Percentiles rank a stretch among this genome's conserved stretches.
Evolutionary conservation across 2,888 invertebrate species (phyloP).

Genomic region (Drepanosiphum platanoidis): DNA sequence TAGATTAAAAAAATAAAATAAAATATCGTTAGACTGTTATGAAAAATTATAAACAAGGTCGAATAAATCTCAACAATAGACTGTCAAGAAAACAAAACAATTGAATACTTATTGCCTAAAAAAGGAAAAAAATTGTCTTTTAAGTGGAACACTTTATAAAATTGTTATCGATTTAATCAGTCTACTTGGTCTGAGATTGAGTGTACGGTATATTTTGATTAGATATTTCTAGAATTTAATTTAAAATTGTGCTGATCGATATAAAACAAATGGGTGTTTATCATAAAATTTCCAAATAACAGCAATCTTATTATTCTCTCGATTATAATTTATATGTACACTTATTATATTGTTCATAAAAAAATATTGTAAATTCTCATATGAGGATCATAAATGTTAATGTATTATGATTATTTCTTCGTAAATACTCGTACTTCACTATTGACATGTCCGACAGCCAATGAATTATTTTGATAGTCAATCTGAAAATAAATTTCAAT

Average conservation of each 20-base stretch:
- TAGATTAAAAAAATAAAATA: neutral
- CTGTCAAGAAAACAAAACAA: neutral
- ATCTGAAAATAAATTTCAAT: constrained; percentile 36
- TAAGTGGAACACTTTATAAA: neutral
- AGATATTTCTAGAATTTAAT: neutral
- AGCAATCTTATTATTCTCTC: neutral
- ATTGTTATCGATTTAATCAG: neutral
- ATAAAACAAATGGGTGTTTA: neutral
- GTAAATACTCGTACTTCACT: constrained; percentile 49
- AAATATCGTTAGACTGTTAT: neutral
- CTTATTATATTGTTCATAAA: neutral
- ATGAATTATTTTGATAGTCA: constrained; percentile 52
- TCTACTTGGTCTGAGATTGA: neutral
- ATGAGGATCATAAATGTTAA: constrained; percentile 18
- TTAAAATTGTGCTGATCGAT: neutral
- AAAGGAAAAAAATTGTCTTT: constrained; percentile 10
- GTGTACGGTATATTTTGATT: neutral
- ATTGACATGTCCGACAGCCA: constrained; percentile 49
- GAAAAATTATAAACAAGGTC: neutral
- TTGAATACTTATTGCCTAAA: too few relatives aligned
- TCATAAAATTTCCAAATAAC: neutral
- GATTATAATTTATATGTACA: neutral
- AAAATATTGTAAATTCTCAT: neutral
- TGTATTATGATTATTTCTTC: constrained; percentile 32
- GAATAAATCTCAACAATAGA: neutral